Evolutionary conservation across 2,888 invertebrate genomes (phyloP), one percentile per base, ranked within the genome.

Genomic region (Aquatica leii): DNA sequence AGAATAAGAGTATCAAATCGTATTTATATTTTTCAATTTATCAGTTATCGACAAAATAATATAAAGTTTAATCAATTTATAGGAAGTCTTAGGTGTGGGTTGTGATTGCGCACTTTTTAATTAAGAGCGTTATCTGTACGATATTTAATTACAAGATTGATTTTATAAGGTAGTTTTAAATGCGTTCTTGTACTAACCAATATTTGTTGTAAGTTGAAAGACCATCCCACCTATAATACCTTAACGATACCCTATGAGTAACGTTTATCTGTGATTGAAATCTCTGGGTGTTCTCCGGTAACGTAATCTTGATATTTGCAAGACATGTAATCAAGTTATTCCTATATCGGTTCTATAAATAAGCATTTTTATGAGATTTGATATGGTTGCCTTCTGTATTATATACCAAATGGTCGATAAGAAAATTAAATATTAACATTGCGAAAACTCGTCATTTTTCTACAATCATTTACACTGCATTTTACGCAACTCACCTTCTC

Each of bases 221-320:
- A 53, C 65, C 56, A 57, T 60, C 59, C 59, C 49, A 63, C 53
- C 48, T 63, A 54, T 54, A 59, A 63, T 58, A 58, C 62, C 63
- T 59, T 62, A 62, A 62, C 62, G 57, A 62, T 62, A 63, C 63
- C 58, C 49, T 59, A 61, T 65, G 57, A 65, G 65, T 40, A 56
- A 65, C 60, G 46, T 61, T 66, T 72, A 72, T 72, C 72, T 65
- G 67, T 71, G 72, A 72, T 72, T 72, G 72, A 70, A 70, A 72
- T 72, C 72, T 67, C 63, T 57, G 67, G 68, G 71, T 68, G 67
- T 69, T 70, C 67, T 69, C 67, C 67, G 60, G 71, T 70, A 71
- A 72, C 71, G 68, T 71, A 70, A 72, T 72, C 70, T 67, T 67
- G 70, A 70, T 70, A 70, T 67, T 46, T 66, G 59, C 56, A 53